These are phyloP conservation scores for Phymanthus crucifer DNA, from an alignment of 92 coral and sea anemone genomes.

Conservation along the genomic window DNA sequence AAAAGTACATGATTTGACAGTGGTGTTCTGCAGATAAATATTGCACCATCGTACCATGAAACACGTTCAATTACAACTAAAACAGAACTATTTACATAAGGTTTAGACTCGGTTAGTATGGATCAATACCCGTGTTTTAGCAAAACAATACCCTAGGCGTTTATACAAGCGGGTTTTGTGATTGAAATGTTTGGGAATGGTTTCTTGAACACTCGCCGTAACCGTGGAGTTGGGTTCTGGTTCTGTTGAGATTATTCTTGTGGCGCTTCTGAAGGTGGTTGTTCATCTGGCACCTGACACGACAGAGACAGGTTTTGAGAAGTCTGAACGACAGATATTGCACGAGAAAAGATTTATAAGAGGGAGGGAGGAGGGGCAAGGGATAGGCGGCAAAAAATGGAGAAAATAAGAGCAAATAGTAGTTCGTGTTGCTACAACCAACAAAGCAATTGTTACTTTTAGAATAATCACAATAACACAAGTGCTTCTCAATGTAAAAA, in stretches of 20 bases:
- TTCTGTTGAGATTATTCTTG: background rate
- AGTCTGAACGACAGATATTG: background rate
- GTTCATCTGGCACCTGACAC: constrained; percentile 6
- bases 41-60: background rate
- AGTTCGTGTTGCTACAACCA: too few species aligned
- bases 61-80: background rate
- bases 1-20: background rate
- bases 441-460: too few species aligned
- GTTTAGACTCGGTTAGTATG: background rate
- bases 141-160: background rate
- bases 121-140: background rate
- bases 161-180: background rate
- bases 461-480: too few species aligned
- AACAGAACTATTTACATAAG: background rate
- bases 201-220: background rate
- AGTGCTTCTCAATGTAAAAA: too few species aligned
- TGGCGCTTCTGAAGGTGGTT: background rate
- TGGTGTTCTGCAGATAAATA: background rate
- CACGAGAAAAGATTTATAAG: background rate
- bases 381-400: background rate
- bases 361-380: background rate
- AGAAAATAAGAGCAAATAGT: background rate
- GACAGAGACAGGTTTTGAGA: background rate
- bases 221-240: background rate
- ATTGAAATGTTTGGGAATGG: background rate